Percentiles rank a stretch among this genome's conserved stretches.
These are phyloP conservation scores for Paracentrotus lividus DNA, from an alignment of 53 echinoderm and acorn worm genomes.

Conservation along the genomic window DNA sequence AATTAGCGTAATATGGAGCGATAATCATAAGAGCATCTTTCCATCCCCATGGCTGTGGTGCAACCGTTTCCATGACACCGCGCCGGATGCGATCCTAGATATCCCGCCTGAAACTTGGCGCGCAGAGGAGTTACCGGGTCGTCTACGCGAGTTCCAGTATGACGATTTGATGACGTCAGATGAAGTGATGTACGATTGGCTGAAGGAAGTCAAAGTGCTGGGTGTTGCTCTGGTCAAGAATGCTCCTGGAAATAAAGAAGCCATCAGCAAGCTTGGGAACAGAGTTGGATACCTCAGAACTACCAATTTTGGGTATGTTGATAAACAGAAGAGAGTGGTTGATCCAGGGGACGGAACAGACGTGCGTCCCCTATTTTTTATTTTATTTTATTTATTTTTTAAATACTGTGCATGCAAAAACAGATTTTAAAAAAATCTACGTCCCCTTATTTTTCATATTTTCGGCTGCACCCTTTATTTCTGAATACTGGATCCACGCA, in stretches of 20 bases:
- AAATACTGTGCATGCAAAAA: no score
- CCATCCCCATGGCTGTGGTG: constrained; percentile 60
- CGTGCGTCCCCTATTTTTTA: no score
- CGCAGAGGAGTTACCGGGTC: not conserved
- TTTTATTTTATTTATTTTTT: no score
- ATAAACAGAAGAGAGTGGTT: no score
- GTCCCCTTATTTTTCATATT: no score
- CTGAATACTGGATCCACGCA: no score
- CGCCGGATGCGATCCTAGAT: constrained; percentile 43
- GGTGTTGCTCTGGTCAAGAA: constrained; percentile 35
- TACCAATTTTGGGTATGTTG: constrained; percentile 58
- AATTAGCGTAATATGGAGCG: constrained; percentile 23
- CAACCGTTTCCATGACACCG: constrained; percentile 55
- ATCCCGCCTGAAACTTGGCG: constrained; percentile 29
- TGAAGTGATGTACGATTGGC: constrained; percentile 1
- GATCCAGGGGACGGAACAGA: no score
- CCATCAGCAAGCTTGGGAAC: constrained; percentile 1
- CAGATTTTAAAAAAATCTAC: no score
- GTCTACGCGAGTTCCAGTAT: constrained; percentile 49
- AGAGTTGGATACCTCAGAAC: constrained; percentile 59
- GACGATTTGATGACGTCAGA: constrained; percentile 58
- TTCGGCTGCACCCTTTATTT: no score
- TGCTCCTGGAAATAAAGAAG: constrained; percentile 1
- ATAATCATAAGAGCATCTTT: constrained; percentile 29
- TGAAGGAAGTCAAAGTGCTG: constrained; percentile 35